These are phyloP conservation scores for Rotaria sp. DNA, from an alignment of 2,888 invertebrate genomes.

Conservation along the genomic window DNA sequence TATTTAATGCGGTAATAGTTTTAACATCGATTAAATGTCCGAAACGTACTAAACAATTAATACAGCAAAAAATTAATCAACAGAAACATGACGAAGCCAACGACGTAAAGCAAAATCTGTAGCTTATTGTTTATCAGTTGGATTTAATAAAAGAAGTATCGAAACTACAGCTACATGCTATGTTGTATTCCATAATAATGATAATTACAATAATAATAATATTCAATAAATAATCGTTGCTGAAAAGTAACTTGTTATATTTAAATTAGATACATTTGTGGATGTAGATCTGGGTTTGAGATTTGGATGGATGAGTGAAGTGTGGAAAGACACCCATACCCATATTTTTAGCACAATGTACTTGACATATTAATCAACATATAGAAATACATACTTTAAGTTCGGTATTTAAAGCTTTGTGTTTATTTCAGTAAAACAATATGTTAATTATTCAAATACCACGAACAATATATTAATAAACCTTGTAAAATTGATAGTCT, in stretches of 20 bases:
- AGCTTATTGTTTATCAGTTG: background rate
- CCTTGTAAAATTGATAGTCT: no score
- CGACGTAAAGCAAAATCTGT: background rate
- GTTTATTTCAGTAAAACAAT: no score
- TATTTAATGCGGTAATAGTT: background rate
- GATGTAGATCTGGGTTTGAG: no score
- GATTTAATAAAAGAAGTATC: background rate
- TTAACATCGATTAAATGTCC: background rate
- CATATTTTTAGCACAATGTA: no score
- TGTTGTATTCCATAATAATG: conserved; percentile 1
- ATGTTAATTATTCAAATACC: no score
- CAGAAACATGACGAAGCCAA: background rate
- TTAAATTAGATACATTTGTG: background rate
- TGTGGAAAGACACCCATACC: no score
- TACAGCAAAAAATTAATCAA: background rate
- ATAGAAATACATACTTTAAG: no score
- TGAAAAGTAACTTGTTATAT: background rate
- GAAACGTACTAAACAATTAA: background rate
- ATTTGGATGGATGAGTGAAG: no score
- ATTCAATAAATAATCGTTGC: background rate
- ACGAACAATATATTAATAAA: no score
- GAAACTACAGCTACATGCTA: background rate
- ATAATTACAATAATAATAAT: background rate
- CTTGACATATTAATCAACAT: no score
- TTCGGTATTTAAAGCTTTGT: no score